A percentile compares a stretch with the other conserved stretches of the same genome.
phyloP scores from a whole-genome alignment of 2,113 vertebrate genomes.

The Pantherophis guttatus region DNA sequence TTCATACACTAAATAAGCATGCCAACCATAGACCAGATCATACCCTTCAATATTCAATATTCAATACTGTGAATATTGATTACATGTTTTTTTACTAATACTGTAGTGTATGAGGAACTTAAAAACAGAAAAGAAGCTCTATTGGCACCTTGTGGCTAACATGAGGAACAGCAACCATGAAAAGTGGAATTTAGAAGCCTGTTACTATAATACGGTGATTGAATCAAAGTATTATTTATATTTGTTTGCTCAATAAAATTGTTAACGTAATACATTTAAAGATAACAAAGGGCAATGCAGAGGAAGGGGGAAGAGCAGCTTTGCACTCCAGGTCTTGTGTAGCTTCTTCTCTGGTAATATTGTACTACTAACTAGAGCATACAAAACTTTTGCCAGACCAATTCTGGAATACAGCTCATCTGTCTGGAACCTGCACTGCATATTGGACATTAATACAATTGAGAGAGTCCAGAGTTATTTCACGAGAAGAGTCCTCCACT shows the following conservation, averaged over 20 bases:
- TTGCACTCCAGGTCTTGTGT: background rate
- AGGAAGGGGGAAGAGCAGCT: background rate
- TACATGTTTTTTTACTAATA: accelerated
- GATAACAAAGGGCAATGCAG: background rate
- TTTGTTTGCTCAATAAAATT: background rate
- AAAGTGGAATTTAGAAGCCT: background rate
- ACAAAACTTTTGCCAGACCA: no score
- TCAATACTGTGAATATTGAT: background rate
- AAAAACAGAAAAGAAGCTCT: background rate
- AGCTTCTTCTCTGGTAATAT: no score
- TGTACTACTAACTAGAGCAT: no score
- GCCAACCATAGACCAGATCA: no score
- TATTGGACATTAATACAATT: no score
- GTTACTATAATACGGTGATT: background rate
- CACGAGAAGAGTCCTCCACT: no score
- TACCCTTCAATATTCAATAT: no score
- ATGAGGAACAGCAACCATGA: background rate
- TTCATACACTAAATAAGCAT: no score
- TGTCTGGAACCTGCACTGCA: no score
- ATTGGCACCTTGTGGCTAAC: conserved; percentile 40
- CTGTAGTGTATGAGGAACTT: accelerated
- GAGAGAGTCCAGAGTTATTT: no score
- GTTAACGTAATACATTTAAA: background rate
- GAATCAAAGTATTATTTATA: background rate
- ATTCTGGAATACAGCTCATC: no score